A percentile compares a stretch with the other conserved stretches of the same genome.
These are phyloP conservation scores for Latrodectus elegans DNA, from an alignment of 2,888 invertebrate species.

Conservation along the genomic window DNA sequence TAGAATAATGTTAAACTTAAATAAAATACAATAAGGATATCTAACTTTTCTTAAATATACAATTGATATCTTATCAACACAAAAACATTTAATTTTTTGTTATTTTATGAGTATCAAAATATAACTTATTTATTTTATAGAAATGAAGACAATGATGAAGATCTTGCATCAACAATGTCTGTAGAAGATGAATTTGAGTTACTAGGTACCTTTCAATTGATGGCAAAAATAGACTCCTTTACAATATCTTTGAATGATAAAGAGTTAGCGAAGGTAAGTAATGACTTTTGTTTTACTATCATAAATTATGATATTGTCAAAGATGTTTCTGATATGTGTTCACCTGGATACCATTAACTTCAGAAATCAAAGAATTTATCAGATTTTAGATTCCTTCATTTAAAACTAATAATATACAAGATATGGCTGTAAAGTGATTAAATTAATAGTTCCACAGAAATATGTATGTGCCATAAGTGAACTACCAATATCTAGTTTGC, in stretches of 20 bases:
- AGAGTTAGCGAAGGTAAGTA: constrained; percentile 44
- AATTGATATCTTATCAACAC: background rate
- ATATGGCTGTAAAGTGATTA: no score
- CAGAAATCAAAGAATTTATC: no score
- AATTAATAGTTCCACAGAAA: no score
- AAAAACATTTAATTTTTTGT: background rate
- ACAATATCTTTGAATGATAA: constrained; percentile 9
- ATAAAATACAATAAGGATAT: no score
- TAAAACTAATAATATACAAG: no score
- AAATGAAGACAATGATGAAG: constrained; percentile 17
- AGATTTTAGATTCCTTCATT: no score
- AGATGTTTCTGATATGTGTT: no score
- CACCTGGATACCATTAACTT: no score
- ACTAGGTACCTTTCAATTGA: constrained; percentile 66
- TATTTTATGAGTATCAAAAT: background rate
- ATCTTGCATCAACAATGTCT: constrained; percentile 11
- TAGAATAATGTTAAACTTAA: no score
- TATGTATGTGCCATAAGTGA: no score
- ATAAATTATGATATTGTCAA: background rate
- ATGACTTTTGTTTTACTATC: background rate
- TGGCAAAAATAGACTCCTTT: constrained; percentile 77
- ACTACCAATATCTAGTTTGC: no score
- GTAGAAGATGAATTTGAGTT: constrained; percentile 70
- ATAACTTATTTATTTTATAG: background rate
- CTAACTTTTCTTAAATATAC: background rate